A percentile compares a stretch with the other conserved stretches of the same genome.
phyloP scores from a whole-genome alignment of 2,113 vertebrate species.

The Eubucco bourcierii region DNA sequence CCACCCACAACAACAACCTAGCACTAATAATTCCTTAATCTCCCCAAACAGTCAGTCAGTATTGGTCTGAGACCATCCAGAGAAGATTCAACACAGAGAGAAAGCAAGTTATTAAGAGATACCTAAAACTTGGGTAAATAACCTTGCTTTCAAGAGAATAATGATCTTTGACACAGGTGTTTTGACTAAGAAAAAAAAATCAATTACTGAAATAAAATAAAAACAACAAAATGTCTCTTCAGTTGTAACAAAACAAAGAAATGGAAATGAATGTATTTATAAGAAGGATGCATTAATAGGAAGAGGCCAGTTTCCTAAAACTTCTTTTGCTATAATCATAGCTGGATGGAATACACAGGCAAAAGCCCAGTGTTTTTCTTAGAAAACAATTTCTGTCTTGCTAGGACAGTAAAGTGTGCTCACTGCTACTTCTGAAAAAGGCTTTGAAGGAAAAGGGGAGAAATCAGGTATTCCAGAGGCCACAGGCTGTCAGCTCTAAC shows the following conservation, averaged over 20 bases:
- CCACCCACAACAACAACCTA: not conserved
- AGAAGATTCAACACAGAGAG: not conserved
- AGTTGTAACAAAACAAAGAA: not conserved
- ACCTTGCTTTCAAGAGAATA: not conserved
- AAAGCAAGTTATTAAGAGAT: not conserved
- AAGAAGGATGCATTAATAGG: not conserved
- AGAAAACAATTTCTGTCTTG: slow-evolving; percentile 21
- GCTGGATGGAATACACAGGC: slow-evolving; percentile 9
- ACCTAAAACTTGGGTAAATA: not conserved
- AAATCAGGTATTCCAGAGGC: not conserved
- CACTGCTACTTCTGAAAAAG: not conserved
- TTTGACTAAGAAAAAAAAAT: not conserved
- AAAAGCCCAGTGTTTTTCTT: slow-evolving; percentile 2
- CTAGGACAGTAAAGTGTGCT: slow-evolving; percentile 17
- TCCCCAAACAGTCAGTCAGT: not conserved
- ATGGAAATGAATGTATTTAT: not conserved
- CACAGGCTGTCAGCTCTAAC: not conserved
- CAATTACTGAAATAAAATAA: not conserved
- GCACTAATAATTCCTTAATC: not conserved
- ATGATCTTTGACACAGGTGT: not conserved
- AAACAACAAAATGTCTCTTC: not conserved
- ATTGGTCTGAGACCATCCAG: not conserved
- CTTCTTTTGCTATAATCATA: not conserved
- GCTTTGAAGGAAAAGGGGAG: not conserved
- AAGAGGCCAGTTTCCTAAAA: not conserved